Conservation (phyloP, 2,113 vertebrate species). For the Thalassarche chlororhynchos region DNA sequence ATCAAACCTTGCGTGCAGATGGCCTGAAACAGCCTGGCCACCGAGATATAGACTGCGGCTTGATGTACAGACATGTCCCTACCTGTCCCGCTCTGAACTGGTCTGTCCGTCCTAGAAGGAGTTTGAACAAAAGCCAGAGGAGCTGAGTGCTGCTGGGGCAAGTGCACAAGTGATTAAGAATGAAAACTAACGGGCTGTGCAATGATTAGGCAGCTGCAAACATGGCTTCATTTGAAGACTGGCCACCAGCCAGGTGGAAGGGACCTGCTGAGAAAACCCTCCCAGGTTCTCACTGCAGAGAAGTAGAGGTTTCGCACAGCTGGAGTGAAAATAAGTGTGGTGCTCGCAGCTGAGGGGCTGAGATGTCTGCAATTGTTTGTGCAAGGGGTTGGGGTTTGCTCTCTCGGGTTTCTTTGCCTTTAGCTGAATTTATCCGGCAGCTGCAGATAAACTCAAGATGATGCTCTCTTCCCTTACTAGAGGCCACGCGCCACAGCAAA, state of each 20-base stretch:
- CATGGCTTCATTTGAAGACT: neutral
- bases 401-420: neutral
- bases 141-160: neutral
- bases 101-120: neutral
- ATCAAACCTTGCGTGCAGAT: neutral
- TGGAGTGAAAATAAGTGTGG: neutral
- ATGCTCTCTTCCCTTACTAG: neutral
- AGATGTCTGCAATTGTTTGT: neutral
- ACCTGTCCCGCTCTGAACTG: neutral
- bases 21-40: neutral
- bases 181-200: neutral
- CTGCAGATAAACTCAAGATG: neutral
- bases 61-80: neutral
- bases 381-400: neutral
- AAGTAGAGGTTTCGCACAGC: neutral
- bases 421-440: neutral
- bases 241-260: neutral
- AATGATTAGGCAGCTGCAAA: neutral
- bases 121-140: neutral
- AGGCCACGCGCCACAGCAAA: neutral
- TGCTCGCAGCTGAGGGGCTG: neutral
- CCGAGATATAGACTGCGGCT: rapidly evolving
- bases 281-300: neutral
- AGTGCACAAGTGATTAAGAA: neutral
- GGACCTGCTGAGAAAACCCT: neutral